Evolutionary conservation across 2,113 vertebrate species (phyloP).

Genomic region (Chloropsis hardwickii): DNA sequence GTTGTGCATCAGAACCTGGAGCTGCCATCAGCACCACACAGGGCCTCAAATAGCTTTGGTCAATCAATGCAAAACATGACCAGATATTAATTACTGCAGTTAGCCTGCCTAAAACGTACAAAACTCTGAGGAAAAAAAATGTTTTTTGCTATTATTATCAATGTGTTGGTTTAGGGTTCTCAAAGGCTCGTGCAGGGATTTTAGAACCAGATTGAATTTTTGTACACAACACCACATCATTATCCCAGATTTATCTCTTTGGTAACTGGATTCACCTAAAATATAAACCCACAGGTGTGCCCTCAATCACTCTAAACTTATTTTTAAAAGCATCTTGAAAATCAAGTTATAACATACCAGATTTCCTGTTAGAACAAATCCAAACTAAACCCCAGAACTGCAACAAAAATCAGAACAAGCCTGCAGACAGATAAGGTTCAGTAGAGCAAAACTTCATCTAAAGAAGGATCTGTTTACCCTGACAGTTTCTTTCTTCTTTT

Average conservation of each 20-base stretch:
- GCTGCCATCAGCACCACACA: not conserved
- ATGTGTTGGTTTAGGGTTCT: not conserved
- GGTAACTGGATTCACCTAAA: not conserved
- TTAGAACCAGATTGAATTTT: not conserved
- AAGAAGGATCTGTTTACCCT: not conserved
- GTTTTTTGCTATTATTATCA: not conserved
- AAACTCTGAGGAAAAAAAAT: not conserved
- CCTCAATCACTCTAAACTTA: not conserved
- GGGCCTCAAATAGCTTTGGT: not conserved
- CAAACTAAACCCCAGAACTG: not conserved
- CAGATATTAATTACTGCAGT: constrained; percentile 27
- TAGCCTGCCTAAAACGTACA: not conserved
- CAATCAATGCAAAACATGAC: not conserved
- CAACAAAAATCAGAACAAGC: not conserved
- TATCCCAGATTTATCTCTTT: not conserved
- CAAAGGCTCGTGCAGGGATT: not conserved
- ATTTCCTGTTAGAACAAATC: not conserved
- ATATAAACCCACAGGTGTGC: not conserved
- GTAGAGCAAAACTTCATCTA: constrained; percentile 21
- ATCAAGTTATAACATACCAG: not conserved
- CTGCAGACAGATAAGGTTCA: not conserved
- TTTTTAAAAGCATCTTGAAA: not conserved
- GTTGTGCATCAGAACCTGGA: not conserved
- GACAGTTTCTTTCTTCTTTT: not conserved
- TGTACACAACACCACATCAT: not conserved